Evolutionary conservation across 2,113 vertebrate genomes (phyloP), one percentile per base, ranked within the genome.

Genomic region (Elachura formosa): DNA sequence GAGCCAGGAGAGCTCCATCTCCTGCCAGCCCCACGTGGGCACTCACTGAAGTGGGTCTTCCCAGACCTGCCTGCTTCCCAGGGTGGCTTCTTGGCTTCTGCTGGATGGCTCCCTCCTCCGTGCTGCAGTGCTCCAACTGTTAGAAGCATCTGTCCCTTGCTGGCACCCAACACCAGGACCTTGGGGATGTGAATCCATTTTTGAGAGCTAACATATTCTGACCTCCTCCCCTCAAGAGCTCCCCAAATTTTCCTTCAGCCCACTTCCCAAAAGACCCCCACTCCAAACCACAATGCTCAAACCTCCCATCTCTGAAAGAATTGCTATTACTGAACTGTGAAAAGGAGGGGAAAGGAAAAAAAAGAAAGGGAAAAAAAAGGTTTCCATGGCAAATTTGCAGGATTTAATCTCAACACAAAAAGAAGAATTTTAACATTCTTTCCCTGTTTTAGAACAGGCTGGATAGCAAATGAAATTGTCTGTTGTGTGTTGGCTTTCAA

Each of bases 301-400:
- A 54, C 21, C 33, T 87, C 54, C 38, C 6, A 1, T 51, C 58
- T 75, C 77, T 58, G 58, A 62, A 88, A 68, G 28, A 71, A 67
- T 67, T 31, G 25, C 73, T 89, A 1, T 74, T 68, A 62, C 45
- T 89, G 61, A 72, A 38, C 29, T 64, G 54, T 45, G 74, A 92
- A 90, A 93, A 38, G 34, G 46, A 66, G 21, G 12, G 31, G 29
- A 46, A 15, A 14, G 6, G 0, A 1, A 55, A 51, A 87, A 20
- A 48, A 24, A 21, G 74, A 20, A 83, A 18, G 28, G 31, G 49
- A 17, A 46, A 80, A 12, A 56, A 74, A 31, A 49, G 55, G 89
- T 96, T 97, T 95, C 95, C 95, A 97, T 94, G 94, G 96, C 62
- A 96, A 94, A 93, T 92, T 84, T 88, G 75, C 84, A 96, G 82